Evolutionary conservation across 2,888 invertebrate species (phyloP), one percentile per base, ranked within the genome.

Genomic region (Oeneis ivallda): DNA sequence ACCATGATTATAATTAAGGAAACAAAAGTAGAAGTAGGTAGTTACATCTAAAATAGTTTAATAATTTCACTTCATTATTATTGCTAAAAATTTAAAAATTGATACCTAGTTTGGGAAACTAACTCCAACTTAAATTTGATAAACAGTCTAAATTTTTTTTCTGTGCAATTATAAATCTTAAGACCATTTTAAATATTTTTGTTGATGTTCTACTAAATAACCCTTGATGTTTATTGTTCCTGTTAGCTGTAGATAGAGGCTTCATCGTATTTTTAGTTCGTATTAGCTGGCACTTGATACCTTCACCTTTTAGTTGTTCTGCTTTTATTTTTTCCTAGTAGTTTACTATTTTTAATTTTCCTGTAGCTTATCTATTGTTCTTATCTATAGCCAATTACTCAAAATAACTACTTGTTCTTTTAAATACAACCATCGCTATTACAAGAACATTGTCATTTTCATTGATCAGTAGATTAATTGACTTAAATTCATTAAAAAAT

Each of bases 251-350:
- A 87, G 87, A 63, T 69, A 87, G 89, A 70, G 45, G 91, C 91
- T 92, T 92, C 13, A 19, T 61, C 9, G 61, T 61, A 74, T 77
- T 85, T 88, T 89, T 69, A 66, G 83, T 89, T 68, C 73, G 87
- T 91, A 83, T 80, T 91, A 92, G 92, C 86, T 87, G 86, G 92
- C 92, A 92, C 92, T 89, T 86, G 77, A 84, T 84, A 85, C 82
- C 76, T 81, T 81, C 91, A 92, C 91, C 79, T 83, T 87, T 91
- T 75, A 79, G 84, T 90, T 87, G 72, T 73, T 75, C 58, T 75
- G 72, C 83, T 84, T 82, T 84, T 76, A 70, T 84, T 86, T 84
- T 79, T 82, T 82, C 72, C 82, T 84, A 79, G 74, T 80, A 75
- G 77, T 80, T 65, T 74, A 71, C 68, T 70, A 50, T 76, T 67